phyloP scores from a whole-genome alignment of 2,113 vertebrate genomes.

The Hiodon tergisus region DNA sequence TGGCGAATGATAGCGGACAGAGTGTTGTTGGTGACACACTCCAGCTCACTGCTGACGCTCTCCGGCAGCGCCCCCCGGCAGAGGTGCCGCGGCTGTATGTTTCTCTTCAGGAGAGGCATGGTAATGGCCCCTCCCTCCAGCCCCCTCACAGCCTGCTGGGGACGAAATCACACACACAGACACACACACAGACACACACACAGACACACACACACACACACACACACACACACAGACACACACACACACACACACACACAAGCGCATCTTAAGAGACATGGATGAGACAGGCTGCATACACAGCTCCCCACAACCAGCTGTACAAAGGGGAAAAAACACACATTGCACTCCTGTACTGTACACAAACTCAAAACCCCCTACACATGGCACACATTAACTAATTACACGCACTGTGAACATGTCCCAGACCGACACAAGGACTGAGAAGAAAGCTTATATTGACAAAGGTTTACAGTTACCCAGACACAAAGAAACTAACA shows the following conservation, averaged over 20 bases:
- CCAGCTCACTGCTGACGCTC: conserved; percentile 88
- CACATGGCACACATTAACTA: too few relatives aligned
- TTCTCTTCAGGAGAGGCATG: conserved; percentile 98
- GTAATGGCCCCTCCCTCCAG: conserved; percentile 9
- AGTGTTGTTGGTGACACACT: conserved; percentile 96
- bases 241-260: conserved; percentile 1
- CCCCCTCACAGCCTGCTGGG: neutral
- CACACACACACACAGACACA: conserved; percentile 53
- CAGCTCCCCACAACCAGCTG: too few relatives aligned
- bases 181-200: neutral
- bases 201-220: conserved; percentile 5
- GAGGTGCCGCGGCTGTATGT: conserved; percentile 89
- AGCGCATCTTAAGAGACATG: too few relatives aligned
- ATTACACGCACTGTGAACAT: too few relatives aligned
- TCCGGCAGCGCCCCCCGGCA: conserved; percentile 88
- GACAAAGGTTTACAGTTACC: too few relatives aligned
- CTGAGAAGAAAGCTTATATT: too few relatives aligned
- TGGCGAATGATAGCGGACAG: conserved; percentile 94
- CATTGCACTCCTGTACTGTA: too few relatives aligned
- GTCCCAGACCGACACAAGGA: too few relatives aligned
- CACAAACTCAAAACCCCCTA: too few relatives aligned
- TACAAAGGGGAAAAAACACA: neutral
- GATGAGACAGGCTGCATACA: too few relatives aligned
- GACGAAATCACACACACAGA: neutral
- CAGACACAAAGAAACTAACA: too few relatives aligned